Conservation (phyloP, 2,113 vertebrate genomes). For the Rhinopithecus roxellana region DNA sequence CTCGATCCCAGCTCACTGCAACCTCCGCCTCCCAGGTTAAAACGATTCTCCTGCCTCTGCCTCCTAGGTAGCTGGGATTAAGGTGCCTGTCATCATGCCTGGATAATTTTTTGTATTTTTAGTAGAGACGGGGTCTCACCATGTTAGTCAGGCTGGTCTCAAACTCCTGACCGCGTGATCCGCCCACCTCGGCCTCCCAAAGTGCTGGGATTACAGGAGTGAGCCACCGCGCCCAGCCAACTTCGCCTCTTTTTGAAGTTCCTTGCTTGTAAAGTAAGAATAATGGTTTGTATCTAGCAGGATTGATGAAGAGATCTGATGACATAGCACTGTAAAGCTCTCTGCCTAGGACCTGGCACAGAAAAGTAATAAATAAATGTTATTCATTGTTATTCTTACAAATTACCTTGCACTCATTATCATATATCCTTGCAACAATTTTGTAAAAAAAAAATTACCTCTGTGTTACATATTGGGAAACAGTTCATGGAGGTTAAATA, state of each 20-base stretch:
- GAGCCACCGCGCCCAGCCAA: not conserved
- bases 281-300: not conserved
- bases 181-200: too few relatives aligned
- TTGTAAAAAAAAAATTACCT: conserved; percentile 32
- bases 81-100: too few relatives aligned
- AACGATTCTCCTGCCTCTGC: too few relatives aligned
- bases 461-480: not conserved
- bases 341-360: not conserved
- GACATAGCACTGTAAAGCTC: not conserved
- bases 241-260: not conserved
- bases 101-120: too few relatives aligned
- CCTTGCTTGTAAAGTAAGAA: not conserved
- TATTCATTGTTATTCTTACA: not conserved
- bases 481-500: not conserved
- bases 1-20: too few relatives aligned
- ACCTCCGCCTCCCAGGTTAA: too few relatives aligned
- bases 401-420: not conserved
- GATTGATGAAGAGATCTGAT: not conserved
- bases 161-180: too few relatives aligned
- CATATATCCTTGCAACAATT: not conserved
- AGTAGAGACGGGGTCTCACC: too few relatives aligned
- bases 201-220: too few relatives aligned
- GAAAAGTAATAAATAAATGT: not conserved
- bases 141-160: too few relatives aligned
- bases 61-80: too few relatives aligned